Conservation (phyloP, 2,113 vertebrate species). For the Sterrhoptilus dennistouni region DNA sequence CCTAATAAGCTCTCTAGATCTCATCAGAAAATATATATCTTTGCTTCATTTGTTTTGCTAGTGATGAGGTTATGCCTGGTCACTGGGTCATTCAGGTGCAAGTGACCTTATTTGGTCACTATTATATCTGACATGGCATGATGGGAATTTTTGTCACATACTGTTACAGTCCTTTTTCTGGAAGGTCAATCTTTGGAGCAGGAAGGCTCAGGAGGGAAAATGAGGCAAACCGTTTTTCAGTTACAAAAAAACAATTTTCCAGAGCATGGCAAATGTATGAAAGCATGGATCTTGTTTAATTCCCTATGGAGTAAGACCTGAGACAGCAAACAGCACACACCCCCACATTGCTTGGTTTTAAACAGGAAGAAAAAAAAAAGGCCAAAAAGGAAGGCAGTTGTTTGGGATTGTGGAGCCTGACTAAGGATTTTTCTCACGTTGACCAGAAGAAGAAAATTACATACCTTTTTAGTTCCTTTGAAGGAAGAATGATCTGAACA, state of each 20-base stretch:
- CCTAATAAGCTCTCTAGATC: not conserved
- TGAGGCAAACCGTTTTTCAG: not conserved
- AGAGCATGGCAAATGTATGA: not conserved
- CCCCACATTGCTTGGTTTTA: not conserved
- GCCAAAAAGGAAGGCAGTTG: not conserved
- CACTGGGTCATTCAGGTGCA: not conserved
- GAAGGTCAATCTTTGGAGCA: not conserved
- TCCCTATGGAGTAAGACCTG: not conserved
- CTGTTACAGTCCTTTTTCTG: not conserved
- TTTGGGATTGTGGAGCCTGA: not conserved
- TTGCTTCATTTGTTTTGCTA: not conserved
- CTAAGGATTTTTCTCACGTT: not conserved
- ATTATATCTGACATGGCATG: not conserved
- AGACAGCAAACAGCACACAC: not conserved
- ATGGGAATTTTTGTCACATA: not conserved
- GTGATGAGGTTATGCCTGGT: not conserved
- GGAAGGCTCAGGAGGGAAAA: not conserved
- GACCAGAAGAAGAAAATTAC: not conserved
- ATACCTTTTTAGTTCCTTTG: not conserved
- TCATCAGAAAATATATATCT: fast-evolving
- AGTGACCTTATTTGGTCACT: not conserved
- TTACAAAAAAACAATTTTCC: not conserved
- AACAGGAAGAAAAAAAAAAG: not conserved
- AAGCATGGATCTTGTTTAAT: not conserved
- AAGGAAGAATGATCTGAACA: not conserved